Evolutionary conservation across 2,113 vertebrate species (phyloP).

Genomic region (Terrapene triunguis): DNA sequence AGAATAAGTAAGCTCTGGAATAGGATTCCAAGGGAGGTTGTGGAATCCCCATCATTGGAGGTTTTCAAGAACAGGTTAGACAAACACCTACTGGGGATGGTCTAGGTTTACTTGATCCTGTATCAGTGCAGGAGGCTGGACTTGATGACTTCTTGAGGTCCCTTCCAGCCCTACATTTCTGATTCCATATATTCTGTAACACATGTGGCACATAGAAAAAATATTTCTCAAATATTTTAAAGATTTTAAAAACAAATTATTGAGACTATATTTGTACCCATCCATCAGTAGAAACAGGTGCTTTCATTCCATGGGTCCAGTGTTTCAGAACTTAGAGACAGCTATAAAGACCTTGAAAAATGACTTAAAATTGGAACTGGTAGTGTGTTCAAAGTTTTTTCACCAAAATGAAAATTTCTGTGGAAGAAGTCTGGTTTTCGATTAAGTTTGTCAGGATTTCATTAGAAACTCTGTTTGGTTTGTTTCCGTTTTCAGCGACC

Average conservation of each 20-base stretch:
- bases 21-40: neutral
- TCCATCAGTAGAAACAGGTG: neutral
- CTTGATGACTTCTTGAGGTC: neutral
- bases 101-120: neutral
- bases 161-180: neutral
- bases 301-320: neutral
- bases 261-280: neutral
- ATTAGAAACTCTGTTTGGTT: neutral
- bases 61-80: neutral
- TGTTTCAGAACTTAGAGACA: neutral
- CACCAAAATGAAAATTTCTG: neutral
- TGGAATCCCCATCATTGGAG: neutral
- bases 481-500: neutral
- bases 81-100: neutral
- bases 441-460: neutral
- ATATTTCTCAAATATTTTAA: neutral
- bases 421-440: neutral
- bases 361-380: neutral
- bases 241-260: neutral
- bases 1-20: neutral
- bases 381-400: neutral
- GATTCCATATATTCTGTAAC: neutral
- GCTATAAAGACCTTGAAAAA: neutral
- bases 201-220: neutral
- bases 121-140: neutral